Percentiles rank a stretch among this genome's conserved stretches.
phyloP scores from a whole-genome alignment of 2,797 vertebrate genomes.

The Hydrophis major region DNA sequence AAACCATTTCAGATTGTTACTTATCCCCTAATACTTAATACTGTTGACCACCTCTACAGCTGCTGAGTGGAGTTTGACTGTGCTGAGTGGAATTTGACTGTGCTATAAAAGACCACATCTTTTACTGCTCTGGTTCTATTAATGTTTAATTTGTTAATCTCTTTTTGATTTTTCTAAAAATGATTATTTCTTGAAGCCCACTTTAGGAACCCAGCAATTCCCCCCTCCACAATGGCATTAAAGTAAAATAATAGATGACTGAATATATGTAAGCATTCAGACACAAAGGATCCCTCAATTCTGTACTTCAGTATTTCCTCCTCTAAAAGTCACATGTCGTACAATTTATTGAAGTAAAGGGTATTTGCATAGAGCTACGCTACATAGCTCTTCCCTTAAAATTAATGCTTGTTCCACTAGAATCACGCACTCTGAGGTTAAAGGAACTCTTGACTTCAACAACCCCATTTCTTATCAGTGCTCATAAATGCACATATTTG shows the following conservation, averaged over 20 bases:
- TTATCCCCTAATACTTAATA: neutral
- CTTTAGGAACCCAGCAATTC: no score
- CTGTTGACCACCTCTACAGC: no score
- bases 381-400: neutral
- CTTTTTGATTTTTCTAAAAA: no score
- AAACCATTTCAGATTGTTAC: neutral
- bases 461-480: constrained; percentile 28
- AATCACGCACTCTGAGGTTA: neutral
- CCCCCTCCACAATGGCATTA: neutral
- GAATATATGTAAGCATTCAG: neutral
- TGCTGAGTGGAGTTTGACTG: no score
- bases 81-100: neutral
- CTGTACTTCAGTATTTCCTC: neutral
- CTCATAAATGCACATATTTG: neutral
- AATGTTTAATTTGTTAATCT: neutral
- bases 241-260: neutral
- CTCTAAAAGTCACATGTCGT: accelerated
- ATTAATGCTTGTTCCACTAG: neutral
- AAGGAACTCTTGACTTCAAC: constrained; percentile 29
- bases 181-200: no score
- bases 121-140: neutral
- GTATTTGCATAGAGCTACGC: accelerated
- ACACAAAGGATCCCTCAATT: accelerated
- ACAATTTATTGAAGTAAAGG: accelerated
- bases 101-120: neutral